Evolutionary conservation across 2,888 invertebrate species (phyloP).

Genomic region (Rhamnusium bicolor): DNA sequence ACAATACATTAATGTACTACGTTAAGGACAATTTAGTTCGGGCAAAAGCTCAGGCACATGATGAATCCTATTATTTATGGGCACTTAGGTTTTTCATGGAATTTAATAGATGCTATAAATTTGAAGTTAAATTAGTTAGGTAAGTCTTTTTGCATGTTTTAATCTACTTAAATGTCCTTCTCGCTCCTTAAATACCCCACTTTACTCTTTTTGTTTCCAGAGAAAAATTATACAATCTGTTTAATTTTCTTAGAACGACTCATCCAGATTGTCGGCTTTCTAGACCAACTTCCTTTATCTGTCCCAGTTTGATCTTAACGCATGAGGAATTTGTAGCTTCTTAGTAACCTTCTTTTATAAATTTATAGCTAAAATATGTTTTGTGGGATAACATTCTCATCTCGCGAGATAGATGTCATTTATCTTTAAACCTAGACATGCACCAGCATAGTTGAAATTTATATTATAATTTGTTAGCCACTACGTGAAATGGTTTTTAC

Average conservation of each 20-base stretch:
- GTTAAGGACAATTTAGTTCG: constrained; percentile 83
- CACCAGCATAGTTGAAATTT: neutral
- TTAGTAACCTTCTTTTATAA: constrained; percentile 3
- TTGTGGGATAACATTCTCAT: neutral
- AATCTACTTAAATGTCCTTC: constrained; percentile 42
- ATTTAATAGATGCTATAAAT: constrained; percentile 91
- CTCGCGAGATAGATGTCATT: neutral
- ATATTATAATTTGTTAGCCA: neutral
- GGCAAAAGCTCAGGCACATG: constrained; percentile 83
- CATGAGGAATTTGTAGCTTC: constrained; percentile 16
- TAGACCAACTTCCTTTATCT: constrained; percentile 5
- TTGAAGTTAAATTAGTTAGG: constrained; percentile 92
- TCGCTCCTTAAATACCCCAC: constrained; percentile 5
- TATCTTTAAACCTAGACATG: neutral
- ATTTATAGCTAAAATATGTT: constrained; percentile 15
- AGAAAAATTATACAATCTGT: constrained; percentile 39
- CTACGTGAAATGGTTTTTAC: neutral
- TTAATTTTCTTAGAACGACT: constrained; percentile 33
- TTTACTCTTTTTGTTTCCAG: constrained; percentile 24
- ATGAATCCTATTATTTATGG: constrained; percentile 96
- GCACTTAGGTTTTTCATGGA: constrained; percentile 97
- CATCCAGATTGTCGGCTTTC: constrained; percentile 10
- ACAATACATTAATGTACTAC: constrained; percentile 92
- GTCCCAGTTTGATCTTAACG: constrained; percentile 17
- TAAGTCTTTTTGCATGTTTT: constrained; percentile 68